Evolutionary conservation across 2,113 vertebrate species (phyloP), one percentile per base, ranked within the genome.

Genomic region (Tonatia bakeri): DNA sequence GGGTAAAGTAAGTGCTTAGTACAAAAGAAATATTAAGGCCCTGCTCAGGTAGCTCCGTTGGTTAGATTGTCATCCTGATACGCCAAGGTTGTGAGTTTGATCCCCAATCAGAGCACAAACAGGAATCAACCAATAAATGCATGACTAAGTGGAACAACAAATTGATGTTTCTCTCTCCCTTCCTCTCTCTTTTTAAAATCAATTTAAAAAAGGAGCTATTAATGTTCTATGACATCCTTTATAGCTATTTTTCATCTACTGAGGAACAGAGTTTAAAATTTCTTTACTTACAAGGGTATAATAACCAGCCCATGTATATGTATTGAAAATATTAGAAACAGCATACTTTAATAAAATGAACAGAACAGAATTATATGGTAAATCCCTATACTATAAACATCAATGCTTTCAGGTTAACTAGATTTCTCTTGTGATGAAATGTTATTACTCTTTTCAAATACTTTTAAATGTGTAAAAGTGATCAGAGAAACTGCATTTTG

Each of bases 401-500:
- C 72, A n/a, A 43, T 61, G 50, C 33, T 90, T 96, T 93, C 73
- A 65, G 33, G n/a, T 80, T 85, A 84, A 65, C 54, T 86, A 36
- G 24, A 73, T 83, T 81, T 89, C 47, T 81, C 73, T 80, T 77
- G 81, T 73, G 40, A 84, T 43, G 79, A 93, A 94, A 94, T 67
- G 40, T 24, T 73, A 94, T 72, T 88, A 64, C 36, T 59, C 33
- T 96, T 95, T 26, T 90, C 33, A 94, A 8, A 80, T 40, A 52
- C 31, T 95, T 83, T 80, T 3, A 76, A 64, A 65, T 28, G 33
- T 47, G 14, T 67, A 50, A 61, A 59, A 59, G 33, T 0, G 3
- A 94, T 81, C 47, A 96, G 43, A 96, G 97, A 54, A n/a, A 87
- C 6, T 19, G 28, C 6, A 50, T 91, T 91, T 93, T 70, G 14